Evolutionary conservation across 1,140 invertebrate genomes (phyloP).

Genomic region (Zaprionus inermis): DNA sequence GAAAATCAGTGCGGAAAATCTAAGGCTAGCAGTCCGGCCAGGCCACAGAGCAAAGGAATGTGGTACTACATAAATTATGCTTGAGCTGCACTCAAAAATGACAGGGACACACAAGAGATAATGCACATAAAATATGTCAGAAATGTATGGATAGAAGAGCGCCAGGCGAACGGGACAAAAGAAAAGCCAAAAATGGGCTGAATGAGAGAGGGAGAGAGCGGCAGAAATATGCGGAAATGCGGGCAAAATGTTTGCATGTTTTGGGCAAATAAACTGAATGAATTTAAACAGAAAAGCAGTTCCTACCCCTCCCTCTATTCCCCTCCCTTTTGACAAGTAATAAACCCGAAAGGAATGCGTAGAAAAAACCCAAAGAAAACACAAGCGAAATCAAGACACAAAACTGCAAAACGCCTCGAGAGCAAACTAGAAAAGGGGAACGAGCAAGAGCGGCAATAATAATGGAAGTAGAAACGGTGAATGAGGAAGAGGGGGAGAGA

Average conservation of each 20-base stretch:
- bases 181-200: conserved; percentile 14
- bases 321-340: conserved; percentile 51
- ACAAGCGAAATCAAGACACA: conserved; percentile 52
- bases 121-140: conserved; percentile 76
- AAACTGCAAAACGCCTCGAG: conserved; percentile 48
- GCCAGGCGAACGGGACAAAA: neutral
- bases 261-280: conserved; percentile 74
- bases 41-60: conserved; percentile 16
- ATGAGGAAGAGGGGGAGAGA: conserved; percentile 16
- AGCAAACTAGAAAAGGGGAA: conserved; percentile 50
- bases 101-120: conserved; percentile 56
- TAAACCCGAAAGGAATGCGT: conserved; percentile 76
- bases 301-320: too few species aligned
- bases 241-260: conserved; percentile 66
- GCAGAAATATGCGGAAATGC: conserved; percentile 9
- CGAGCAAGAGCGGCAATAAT: conserved; percentile 42
- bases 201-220: too few species aligned
- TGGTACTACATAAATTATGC: conserved; percentile 65
- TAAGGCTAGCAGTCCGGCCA: neutral
- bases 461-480: conserved; percentile 39
- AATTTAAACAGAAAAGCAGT: conserved; percentile 53
- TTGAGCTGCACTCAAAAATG: conserved; percentile 49
- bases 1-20: neutral
- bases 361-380: conserved; percentile 50
- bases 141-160: conserved; percentile 45